These are phyloP conservation scores for Ptilodon capucinus DNA, from an alignment of 2,888 invertebrate species.

Conservation along the genomic window DNA sequence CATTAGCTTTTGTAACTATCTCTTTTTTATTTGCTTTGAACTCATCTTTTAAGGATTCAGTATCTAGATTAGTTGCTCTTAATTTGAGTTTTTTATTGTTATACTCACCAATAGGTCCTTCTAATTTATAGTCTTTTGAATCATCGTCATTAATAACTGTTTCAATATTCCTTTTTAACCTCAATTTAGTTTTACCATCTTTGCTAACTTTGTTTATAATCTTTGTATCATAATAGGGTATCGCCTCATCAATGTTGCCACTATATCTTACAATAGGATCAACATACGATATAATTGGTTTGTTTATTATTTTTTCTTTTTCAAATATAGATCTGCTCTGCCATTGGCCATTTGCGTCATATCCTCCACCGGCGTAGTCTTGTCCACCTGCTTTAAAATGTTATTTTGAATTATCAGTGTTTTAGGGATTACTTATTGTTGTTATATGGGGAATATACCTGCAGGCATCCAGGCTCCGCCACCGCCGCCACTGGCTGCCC, in stretches of 20 bases:
- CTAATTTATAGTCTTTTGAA: slow-evolving; percentile 31
- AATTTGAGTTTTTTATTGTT: background rate
- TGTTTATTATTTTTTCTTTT: slow-evolving; percentile 20
- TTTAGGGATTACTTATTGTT: slow-evolving; percentile 6
- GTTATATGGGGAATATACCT: slow-evolving; percentile 68
- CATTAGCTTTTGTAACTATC: background rate
- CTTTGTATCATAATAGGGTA: background rate
- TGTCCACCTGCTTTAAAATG: slow-evolving; percentile 60
- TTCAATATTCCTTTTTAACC: background rate
- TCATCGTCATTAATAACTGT: slow-evolving; percentile 10
- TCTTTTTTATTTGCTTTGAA: background rate
- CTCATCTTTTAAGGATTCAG: background rate
- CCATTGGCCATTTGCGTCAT: slow-evolving; percentile 77
- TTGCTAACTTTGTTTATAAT: background rate
- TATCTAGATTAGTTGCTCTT: no score
- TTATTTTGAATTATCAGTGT: slow-evolving; percentile 34
- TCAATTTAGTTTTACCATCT: background rate
- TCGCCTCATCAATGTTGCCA: slow-evolving; percentile 21
- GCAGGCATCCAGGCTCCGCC: slow-evolving; percentile 77
- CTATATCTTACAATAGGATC: slow-evolving; percentile 45
- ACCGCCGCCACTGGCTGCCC: slow-evolving; percentile 68
- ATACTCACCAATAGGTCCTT: background rate
- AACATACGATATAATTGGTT: slow-evolving; percentile 50
- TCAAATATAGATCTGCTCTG: slow-evolving; percentile 67
- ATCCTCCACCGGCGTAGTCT: slow-evolving; percentile 63